phyloP scores from a whole-genome alignment of 2,113 vertebrate species.

The Pycnonotus jocosus region DNA sequence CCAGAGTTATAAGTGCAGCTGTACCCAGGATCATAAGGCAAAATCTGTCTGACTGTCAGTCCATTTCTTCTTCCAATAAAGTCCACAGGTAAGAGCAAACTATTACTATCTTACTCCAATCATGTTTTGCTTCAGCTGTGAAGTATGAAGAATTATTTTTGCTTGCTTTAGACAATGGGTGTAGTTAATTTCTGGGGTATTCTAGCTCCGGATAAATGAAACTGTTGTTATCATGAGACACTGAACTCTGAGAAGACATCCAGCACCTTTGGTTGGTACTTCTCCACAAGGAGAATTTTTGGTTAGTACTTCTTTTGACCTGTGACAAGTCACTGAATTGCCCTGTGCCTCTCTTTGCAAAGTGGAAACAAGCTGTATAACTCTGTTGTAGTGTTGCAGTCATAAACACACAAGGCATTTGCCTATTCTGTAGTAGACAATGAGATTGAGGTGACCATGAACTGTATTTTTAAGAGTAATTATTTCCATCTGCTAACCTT shows the following conservation, averaged over 20 bases:
- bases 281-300: background rate
- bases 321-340: background rate
- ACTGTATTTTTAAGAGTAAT: background rate
- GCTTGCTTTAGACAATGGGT: background rate
- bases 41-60: background rate
- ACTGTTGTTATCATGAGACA: background rate
- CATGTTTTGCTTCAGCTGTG: background rate
- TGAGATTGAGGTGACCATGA: background rate
- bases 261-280: background rate
- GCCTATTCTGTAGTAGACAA: background rate
- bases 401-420: background rate
- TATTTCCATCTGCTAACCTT: background rate
- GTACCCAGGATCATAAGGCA: background rate
- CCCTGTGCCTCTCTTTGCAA: background rate
- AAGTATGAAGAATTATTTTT: background rate
- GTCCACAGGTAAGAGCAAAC: conserved; percentile 14
- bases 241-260: background rate
- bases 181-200: background rate
- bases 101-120: background rate
- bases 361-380: background rate
- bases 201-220: background rate
- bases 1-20: background rate
- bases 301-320: background rate
- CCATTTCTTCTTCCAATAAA: background rate
- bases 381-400: background rate